A percentile compares a stretch with the other conserved stretches of the same genome.
phyloP scores from a whole-genome alignment of 1,140 invertebrate genomes.

The Polypedilum pembai region DNA sequence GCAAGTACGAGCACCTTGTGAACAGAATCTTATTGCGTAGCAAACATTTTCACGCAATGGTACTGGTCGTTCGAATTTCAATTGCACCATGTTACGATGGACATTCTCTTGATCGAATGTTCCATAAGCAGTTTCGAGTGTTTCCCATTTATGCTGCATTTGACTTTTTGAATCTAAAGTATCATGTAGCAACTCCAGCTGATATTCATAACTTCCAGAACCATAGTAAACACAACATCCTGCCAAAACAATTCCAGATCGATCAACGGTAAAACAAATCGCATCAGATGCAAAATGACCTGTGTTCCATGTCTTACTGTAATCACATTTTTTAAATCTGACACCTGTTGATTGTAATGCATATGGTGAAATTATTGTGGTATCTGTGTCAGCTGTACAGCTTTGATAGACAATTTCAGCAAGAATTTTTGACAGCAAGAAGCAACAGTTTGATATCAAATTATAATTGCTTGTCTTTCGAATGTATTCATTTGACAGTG shows the following conservation, averaged over 20 bases:
- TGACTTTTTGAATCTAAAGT: conserved; percentile 41
- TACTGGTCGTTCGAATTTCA: conserved; percentile 85
- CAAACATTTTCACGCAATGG: conserved; percentile 69
- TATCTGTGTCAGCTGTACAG: conserved; percentile 49
- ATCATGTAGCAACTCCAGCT: conserved; percentile 85
- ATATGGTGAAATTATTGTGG: conserved; percentile 44
- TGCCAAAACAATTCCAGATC: conserved; percentile 77
- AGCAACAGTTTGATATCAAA: conserved; percentile 75
- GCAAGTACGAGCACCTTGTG: conserved; percentile 84
- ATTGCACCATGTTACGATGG: conserved; percentile 69
- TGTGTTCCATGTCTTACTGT: conserved; percentile 89
- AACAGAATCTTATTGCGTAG: conserved; percentile 82
- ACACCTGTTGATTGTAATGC: conserved; percentile 78
- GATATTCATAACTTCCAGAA: conserved; percentile 78
- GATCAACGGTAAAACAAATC: conserved; percentile 89
- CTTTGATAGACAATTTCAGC: conserved; percentile 78
- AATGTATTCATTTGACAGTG: conserved; percentile 29
- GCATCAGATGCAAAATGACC: conserved; percentile 95
- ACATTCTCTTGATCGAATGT: conserved; percentile 49
- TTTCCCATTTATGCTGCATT: conserved; percentile 45
- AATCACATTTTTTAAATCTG: conserved; percentile 81
- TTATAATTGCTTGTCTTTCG: conserved; percentile 41
- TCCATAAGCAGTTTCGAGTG: conserved; percentile 39
- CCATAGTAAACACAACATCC: conserved; percentile 76
- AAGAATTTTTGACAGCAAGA: conserved; percentile 74